Percentiles rank a stretch among this genome's conserved stretches.
Evolutionary conservation across 2,888 invertebrate genomes (phyloP).

Genomic region (Phortica okadai): DNA sequence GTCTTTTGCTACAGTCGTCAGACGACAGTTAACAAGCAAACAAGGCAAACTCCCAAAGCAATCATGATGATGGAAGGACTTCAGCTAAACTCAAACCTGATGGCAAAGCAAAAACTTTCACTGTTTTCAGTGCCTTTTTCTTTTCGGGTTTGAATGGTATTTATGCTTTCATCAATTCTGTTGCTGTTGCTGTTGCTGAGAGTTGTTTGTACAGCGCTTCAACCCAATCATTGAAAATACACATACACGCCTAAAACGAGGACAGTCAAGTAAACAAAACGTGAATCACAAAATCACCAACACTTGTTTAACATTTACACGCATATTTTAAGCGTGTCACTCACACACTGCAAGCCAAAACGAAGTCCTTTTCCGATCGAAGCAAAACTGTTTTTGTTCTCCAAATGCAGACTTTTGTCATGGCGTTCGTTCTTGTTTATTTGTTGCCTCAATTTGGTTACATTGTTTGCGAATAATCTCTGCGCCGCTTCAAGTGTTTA

Average conservation of each 20-base stretch:
- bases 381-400: not conserved
- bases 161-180: not conserved
- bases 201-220: constrained; percentile 54
- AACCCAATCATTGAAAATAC: constrained; percentile 58
- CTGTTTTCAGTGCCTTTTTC: not conserved
- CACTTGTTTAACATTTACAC: constrained; percentile 65
- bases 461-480: constrained; percentile 67
- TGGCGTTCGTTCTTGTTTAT: constrained; percentile 63
- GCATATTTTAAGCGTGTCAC: constrained; percentile 43
- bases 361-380: not conserved
- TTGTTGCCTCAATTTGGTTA: constrained; percentile 69
- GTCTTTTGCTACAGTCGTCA: not conserved
- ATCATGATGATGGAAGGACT: not conserved
- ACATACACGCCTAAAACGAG: constrained; percentile 34
- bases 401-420: constrained; percentile 25
- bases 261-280: constrained; percentile 50
- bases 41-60: not conserved
- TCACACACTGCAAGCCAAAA: not conserved
- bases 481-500: constrained; percentile 10
- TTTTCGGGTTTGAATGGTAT: not conserved
- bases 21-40: constrained; percentile 5
- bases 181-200: not conserved
- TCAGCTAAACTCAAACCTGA: not conserved
- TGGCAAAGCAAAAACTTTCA: not conserved
- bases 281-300: constrained; percentile 63